These are phyloP conservation scores for Lordiphosa fenestrarum DNA, from an alignment of 2,888 invertebrate species.

Conservation along the genomic window DNA sequence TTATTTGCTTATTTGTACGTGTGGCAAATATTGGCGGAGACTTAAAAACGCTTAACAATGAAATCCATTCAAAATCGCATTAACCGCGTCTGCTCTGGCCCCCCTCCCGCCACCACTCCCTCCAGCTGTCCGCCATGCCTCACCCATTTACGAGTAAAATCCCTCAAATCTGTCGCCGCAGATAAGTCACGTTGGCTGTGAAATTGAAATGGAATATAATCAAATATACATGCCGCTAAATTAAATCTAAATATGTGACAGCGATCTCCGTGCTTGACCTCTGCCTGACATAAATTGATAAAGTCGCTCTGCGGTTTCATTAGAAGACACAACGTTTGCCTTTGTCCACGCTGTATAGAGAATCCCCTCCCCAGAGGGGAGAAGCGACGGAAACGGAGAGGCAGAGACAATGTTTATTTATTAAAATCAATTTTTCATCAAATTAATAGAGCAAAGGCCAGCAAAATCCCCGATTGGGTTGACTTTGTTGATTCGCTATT, in stretches of 20 bases:
- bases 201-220: too few species aligned
- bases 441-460: slow-evolving; percentile 39
- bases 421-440: slow-evolving; percentile 43
- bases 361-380: too few species aligned
- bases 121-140: slow-evolving; percentile 3
- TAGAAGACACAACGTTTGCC: slow-evolving; percentile 20
- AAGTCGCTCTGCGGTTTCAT: slow-evolving; percentile 45
- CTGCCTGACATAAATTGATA: slow-evolving; percentile 61
- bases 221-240: slow-evolving; percentile 15
- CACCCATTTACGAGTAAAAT: slow-evolving; percentile 14
- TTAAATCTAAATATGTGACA: slow-evolving; percentile 50
- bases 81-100: too few species aligned
- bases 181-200: slow-evolving; percentile 34
- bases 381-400: too few species aligned
- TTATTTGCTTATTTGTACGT: too few species aligned
- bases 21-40: too few species aligned
- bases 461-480: slow-evolving; percentile 5
- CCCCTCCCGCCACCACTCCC: too few species aligned
- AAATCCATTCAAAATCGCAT: too few species aligned
- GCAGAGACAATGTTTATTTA: slow-evolving; percentile 24
- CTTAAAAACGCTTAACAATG: too few species aligned
- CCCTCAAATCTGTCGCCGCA: slow-evolving; percentile 21
- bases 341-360: too few species aligned
- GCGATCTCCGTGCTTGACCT: slow-evolving; percentile 29
- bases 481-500: slow-evolving; percentile 32